phyloP scores from a whole-genome alignment of 2,113 vertebrate genomes.

The Clarias batrachus region DNA sequence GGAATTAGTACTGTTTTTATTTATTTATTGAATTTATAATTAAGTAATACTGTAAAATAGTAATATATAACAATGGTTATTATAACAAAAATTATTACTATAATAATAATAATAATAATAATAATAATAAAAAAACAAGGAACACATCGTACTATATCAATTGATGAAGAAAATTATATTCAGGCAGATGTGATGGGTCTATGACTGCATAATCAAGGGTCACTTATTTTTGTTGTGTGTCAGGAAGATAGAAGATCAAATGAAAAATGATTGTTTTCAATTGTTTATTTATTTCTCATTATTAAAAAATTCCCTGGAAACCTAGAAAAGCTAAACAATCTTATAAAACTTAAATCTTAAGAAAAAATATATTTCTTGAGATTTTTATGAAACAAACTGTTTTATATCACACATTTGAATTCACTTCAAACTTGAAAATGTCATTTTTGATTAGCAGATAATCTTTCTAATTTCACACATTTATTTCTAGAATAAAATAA shows the following conservation, averaged over 20 bases:
- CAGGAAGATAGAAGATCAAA: not conserved
- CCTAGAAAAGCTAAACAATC: not conserved
- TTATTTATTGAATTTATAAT: too few relatives aligned
- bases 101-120: too few relatives aligned
- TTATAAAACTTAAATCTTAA: not conserved
- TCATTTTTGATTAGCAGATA: not conserved
- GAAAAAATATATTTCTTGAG: not conserved
- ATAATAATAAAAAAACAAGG: too few relatives aligned
- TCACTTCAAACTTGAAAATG: not conserved
- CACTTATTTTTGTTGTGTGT: constrained; percentile 10
- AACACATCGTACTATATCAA: not conserved
- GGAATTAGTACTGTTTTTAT: too few relatives aligned
- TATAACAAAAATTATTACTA: too few relatives aligned
- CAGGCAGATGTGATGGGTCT: constrained; percentile 8
- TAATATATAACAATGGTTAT: too few relatives aligned
- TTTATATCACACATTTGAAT: not conserved
- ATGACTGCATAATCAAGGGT: not conserved
- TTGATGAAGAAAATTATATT: constrained; percentile 9
- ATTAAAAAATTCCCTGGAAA: not conserved
- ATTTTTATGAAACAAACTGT: not conserved
- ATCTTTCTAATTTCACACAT: not conserved
- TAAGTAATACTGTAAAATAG: too few relatives aligned
- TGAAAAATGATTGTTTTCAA: not conserved
- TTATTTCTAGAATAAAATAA: not conserved
- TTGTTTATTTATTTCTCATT: not conserved